Percentiles rank a stretch among this genome's conserved stretches.
Conservation (phyloP, 2,113 vertebrate genomes). For the Eurystomus gularis region DNA sequence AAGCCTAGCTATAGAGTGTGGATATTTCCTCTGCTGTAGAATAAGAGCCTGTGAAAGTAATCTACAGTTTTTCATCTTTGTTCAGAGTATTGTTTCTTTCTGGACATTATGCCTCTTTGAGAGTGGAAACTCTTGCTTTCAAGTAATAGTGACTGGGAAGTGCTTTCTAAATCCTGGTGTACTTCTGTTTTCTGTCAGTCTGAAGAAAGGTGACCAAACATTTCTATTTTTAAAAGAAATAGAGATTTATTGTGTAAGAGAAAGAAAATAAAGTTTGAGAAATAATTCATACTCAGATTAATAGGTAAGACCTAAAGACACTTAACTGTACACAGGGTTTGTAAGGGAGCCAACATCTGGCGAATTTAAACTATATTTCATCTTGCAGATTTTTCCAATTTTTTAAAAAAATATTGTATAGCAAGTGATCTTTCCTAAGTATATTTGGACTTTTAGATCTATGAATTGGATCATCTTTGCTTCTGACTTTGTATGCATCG, state of each 20-base stretch:
- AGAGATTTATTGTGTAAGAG: neutral
- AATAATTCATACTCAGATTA: slow-evolving; percentile 9
- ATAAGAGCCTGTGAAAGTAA: slow-evolving; percentile 62
- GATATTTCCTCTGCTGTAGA: slow-evolving; percentile 52
- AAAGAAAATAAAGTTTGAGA: slow-evolving; percentile 27
- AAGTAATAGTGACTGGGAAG: slow-evolving; percentile 66
- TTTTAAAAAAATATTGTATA: neutral
- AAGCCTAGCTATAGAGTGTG: slow-evolving; percentile 38
- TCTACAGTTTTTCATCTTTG: slow-evolving; percentile 65
- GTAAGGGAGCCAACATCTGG: neutral
- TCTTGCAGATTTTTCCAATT: neutral
- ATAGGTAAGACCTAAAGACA: neutral
- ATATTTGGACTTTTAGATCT: neutral
- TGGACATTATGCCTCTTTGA: slow-evolving; percentile 22
- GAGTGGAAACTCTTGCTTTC: slow-evolving; percentile 72
- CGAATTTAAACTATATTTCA: neutral
- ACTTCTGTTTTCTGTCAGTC: slow-evolving; percentile 33
- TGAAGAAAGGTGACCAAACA: neutral
- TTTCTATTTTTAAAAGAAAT: slow-evolving; percentile 21
- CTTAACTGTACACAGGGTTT: neutral
- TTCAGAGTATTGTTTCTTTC: slow-evolving; percentile 54
- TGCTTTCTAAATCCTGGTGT: slow-evolving; percentile 50
- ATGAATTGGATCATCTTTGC: neutral
- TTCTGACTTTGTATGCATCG: neutral
- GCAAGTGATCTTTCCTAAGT: neutral